Conservation (phyloP, 2,888 invertebrate species). For the Caradrina clavipalpis region DNA sequence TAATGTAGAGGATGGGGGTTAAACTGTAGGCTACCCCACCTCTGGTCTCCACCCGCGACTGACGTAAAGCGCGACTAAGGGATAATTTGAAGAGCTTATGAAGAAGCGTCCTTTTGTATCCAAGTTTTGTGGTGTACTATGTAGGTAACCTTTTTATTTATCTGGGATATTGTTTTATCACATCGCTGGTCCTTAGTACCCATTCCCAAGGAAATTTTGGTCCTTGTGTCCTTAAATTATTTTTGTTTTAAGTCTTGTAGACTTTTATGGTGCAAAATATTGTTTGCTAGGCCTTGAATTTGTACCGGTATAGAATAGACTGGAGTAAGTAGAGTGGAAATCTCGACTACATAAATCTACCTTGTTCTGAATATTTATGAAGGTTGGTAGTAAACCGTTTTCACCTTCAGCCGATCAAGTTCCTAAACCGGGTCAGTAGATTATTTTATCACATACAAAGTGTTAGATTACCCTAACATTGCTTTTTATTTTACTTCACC, state of each 20-base stretch:
- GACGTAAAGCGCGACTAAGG: conserved; percentile 17
- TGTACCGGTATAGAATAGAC: neutral
- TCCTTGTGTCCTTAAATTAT: neutral
- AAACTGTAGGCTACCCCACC: conserved; percentile 5
- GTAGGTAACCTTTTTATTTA: neutral
- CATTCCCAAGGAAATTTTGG: neutral
- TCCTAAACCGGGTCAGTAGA: conserved; percentile 24
- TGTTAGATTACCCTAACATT: conserved; percentile 26
- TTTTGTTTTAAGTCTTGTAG: neutral
- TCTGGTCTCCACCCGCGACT: neutral
- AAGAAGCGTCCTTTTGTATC: conserved; percentile 9
- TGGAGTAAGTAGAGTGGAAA: neutral
- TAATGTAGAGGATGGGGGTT: conserved; percentile 19
- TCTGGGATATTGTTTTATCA: neutral
- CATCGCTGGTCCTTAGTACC: neutral
- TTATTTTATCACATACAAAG: conserved; percentile 21
- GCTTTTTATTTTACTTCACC: conserved; percentile 26
- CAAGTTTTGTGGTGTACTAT: conserved; percentile 11
- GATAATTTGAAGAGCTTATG: conserved; percentile 24
- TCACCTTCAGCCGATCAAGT: conserved; percentile 23
- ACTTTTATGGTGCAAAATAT: too few relatives aligned
- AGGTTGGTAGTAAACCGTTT: conserved; percentile 23
- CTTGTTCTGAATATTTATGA: conserved; percentile 40
- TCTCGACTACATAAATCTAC: neutral
- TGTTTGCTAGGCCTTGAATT: neutral